Conservation (phyloP, 2,113 vertebrate genomes). For the Ailuropoda melanoleuca region DNA sequence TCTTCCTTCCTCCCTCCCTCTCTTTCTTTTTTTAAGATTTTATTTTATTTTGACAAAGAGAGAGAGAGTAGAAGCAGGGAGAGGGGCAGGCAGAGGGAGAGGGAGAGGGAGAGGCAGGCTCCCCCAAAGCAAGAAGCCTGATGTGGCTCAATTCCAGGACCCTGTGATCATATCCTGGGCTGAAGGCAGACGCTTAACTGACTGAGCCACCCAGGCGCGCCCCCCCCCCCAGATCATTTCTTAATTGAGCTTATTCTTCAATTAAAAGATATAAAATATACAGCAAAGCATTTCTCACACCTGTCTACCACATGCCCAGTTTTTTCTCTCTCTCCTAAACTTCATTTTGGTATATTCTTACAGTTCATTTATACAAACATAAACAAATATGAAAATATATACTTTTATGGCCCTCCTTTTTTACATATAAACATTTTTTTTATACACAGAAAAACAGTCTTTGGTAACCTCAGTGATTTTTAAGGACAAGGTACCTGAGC, state of each 20-base stretch:
- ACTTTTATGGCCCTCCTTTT: not conserved
- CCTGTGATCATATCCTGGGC: not conserved
- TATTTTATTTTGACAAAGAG: no score
- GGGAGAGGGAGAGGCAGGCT: no score
- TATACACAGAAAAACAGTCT: not conserved
- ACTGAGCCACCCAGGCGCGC: not conserved
- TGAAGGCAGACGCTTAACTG: no score
- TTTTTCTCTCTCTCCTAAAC: not conserved
- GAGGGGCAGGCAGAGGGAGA: no score
- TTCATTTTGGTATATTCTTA: conserved; percentile 3
- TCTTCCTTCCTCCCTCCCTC: no score
- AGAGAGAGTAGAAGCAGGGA: no score
- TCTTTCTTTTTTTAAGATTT: no score
- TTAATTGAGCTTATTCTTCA: conserved; percentile 37
- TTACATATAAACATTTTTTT: not conserved
- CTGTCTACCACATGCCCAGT: not conserved
- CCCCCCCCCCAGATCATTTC: not conserved
- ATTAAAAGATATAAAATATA: not conserved
- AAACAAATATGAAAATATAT: not conserved
- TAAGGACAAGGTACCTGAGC: not conserved
- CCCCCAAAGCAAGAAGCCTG: no score
- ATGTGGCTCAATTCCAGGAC: not conserved
- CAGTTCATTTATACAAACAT: not conserved
- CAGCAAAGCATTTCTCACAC: not conserved
- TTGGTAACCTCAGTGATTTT: conserved; percentile 16